Base-by-base conservation (phyloP, 2,888 invertebrate species). In the Nebria brevicollis region DNA sequence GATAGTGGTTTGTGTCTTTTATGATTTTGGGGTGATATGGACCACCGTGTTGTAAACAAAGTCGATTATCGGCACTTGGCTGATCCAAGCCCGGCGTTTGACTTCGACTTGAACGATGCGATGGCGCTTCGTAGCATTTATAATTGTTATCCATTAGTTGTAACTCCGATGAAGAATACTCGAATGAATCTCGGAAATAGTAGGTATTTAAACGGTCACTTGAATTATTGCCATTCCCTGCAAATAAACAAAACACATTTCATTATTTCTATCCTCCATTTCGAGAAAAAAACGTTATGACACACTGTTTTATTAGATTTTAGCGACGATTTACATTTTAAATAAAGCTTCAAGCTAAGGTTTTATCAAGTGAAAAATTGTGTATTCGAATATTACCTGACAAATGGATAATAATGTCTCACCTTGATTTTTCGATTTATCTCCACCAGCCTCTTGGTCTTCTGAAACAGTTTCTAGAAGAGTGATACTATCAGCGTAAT, bases 121-220 rank as follows among this genome's bases (percentile, higher is more conserved):
- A 90, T 83, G 89, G 88, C 70, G 87, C 87, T 26, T 89, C 88
- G 83, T 87, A 88, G 84, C 87, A 87, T 82, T 84, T 80, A 85
- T 87, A 89, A 84, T 88, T 89, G 85, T 86, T 86, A 85, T 92
- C 90, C 86, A 93, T 86, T 84, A 93, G 90, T 85, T 94, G 94
- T 81, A 94, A 94, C 88, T 95, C 95, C 13, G 95, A 94, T 41
- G 95, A 95, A 72, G 95, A 95, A 87, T 95, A 95, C 87, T 95
- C 94, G 86, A 94, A 92, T 85, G 94, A 94, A 89, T 95, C 94
- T 64, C 94, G 93, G 86, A 94, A 93, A 88, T 93, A 93, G 88
- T 94, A 95, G 86, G 94, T 94, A 85, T 91, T 91, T 87, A 90
- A 90, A 83, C 89, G 87, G 85, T 89, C 90, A 84, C 88, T 85